A percentile compares a stretch with the other conserved stretches of the same genome.
Conservation (phyloP, 2,113 vertebrate species). For the Megaptera novaeangliae region DNA sequence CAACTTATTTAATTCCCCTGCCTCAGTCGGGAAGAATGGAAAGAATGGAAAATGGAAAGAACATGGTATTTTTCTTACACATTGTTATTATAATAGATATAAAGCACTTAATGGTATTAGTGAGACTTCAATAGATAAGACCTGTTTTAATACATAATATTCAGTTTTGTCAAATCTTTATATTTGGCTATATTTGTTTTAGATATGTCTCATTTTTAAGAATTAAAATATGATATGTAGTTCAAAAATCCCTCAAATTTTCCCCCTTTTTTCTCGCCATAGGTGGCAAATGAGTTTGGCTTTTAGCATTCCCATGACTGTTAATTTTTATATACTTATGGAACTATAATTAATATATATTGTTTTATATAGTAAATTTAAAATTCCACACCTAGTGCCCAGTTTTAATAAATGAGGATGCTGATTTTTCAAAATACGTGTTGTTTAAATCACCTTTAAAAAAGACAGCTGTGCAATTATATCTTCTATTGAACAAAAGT, state of each 20-base stretch:
- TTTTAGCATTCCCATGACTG: neutral
- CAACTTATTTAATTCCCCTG: neutral
- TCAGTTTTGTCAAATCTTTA: neutral
- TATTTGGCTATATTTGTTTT: neutral
- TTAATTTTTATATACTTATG: neutral
- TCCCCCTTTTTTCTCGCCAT: neutral
- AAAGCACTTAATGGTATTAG: neutral
- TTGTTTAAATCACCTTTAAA: neutral
- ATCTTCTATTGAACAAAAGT: neutral
- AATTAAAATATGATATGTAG: neutral
- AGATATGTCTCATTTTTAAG: neutral
- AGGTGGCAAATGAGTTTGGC: neutral
- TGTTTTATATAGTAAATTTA: neutral
- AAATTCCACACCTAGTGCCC: neutral
- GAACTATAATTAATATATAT: neutral
- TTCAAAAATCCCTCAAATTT: neutral
- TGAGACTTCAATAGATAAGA: neutral
- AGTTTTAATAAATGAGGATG: neutral
- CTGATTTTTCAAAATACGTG: neutral
- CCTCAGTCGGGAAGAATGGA: too few relatives aligned
- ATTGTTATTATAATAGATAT: neutral
- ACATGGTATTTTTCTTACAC: neutral
- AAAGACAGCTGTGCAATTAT: neutral
- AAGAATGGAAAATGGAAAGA: neutral
- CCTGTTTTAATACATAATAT: neutral